phyloP scores from a whole-genome alignment of 2,797 vertebrate genomes.

The Schizopygopsis pylzovi region DNA sequence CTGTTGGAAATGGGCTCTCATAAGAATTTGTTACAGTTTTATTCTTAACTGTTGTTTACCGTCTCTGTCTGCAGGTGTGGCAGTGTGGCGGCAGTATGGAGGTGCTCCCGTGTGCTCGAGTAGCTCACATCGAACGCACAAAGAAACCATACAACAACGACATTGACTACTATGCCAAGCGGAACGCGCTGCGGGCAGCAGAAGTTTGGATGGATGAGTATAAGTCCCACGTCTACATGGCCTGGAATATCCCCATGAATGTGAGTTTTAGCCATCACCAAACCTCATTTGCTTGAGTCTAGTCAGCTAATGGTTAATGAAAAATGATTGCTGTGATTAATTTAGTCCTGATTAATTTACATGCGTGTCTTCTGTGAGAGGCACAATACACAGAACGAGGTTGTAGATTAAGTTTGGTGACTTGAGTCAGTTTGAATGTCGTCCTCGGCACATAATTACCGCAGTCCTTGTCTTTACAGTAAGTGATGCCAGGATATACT shows the following conservation, averaged over 20 bases:
- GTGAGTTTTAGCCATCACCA: constrained; percentile 70
- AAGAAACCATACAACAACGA: constrained; percentile 98
- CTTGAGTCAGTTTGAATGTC: constrained; percentile 53
- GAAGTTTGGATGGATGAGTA: constrained; percentile 99
- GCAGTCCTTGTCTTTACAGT: background rate
- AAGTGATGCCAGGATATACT: background rate
- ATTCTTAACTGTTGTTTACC: background rate
- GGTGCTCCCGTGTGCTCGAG: constrained; percentile 93
- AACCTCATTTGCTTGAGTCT: background rate
- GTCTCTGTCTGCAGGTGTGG: constrained; percentile 85
- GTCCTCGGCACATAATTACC: background rate
- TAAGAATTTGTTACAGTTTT: background rate
- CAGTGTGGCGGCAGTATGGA: constrained; percentile 99
- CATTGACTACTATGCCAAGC: constrained; percentile 97
- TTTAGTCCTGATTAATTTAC: constrained; percentile 27
- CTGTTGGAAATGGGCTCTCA: background rate
- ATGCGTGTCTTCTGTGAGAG: background rate
- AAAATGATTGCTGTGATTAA: constrained; percentile 36
- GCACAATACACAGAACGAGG: background rate
- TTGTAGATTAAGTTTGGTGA: constrained; percentile 32
- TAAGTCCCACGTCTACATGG: constrained; percentile 99
- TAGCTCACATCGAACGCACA: constrained; percentile 96
- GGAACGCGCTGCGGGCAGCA: constrained; percentile 92
- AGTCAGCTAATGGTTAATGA: constrained; percentile 17
- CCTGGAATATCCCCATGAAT: constrained; percentile 98